Conservation (phyloP, 2,888 invertebrate genomes). For the Caenorhabditis sp. region DNA sequence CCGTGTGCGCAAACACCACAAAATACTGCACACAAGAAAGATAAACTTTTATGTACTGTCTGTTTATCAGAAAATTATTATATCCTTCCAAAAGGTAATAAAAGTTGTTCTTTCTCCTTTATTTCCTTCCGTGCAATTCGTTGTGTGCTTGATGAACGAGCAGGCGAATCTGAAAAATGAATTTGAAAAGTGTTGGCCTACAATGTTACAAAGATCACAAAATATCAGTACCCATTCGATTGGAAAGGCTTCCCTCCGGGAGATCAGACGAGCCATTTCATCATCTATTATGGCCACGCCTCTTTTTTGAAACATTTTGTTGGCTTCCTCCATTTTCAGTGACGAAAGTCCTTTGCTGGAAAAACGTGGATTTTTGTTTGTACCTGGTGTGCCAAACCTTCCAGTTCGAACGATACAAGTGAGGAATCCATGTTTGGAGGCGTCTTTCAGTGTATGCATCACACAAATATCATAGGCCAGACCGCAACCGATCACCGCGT, state of each 20-base stretch:
- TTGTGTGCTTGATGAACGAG: constrained; percentile 45
- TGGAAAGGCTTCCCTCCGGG: constrained; percentile 41
- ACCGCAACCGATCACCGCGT: constrained; percentile 94
- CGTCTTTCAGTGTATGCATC: constrained; percentile 70
- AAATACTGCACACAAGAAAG: constrained; percentile 4
- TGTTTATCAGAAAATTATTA: constrained; percentile 4
- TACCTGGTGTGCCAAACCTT: too few relatives aligned
- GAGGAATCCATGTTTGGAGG: constrained; percentile 68
- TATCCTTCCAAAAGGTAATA: constrained; percentile 11
- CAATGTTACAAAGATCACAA: too few relatives aligned
- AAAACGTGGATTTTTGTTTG: too few relatives aligned
- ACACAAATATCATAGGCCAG: constrained; percentile 96
- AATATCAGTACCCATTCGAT: too few relatives aligned
- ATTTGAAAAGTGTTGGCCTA: too few relatives aligned
- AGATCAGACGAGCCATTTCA: constrained; percentile 50
- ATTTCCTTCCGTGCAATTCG: constrained; percentile 44
- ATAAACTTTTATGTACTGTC: constrained; percentile 6
- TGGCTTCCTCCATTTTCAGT: constrained; percentile 69
- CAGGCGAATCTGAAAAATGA: constrained; percentile 46
- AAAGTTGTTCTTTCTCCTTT: background rate
- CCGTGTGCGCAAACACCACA: too few relatives aligned
- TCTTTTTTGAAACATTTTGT: constrained; percentile 65
- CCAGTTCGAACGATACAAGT: constrained; percentile 71
- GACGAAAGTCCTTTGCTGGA: constrained; percentile 73
- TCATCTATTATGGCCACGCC: constrained; percentile 69